Base-by-base conservation (phyloP, 2,888 invertebrate genomes). In the Frankliniella intonsa region DNA sequence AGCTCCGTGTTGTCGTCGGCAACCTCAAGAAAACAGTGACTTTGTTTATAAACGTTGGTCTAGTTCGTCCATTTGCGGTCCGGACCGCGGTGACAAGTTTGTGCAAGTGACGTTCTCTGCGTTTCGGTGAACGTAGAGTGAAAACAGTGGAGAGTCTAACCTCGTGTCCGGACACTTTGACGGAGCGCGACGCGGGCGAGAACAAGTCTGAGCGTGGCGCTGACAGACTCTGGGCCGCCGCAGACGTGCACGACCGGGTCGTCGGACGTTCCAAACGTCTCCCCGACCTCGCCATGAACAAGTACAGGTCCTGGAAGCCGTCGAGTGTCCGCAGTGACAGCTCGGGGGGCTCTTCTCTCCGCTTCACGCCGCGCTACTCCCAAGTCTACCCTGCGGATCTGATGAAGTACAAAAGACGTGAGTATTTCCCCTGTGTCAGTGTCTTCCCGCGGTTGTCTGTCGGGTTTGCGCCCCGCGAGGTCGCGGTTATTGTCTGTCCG, bases 321-420 rank as follows among this genome's bases (percentile, higher is more conserved):
- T 10, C 69, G 25, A 76, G 69, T 25, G 69, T 22, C 69, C 69
- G 69, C 22, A 25, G 22, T 76, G 69, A 76, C 69, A 76, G 69
- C 69, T 76, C 69, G 22, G 69, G 69, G n/a, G 22, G 22, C 22
- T 69, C 69, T n/a, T 11, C 69, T 11, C 69, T 76, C 10, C 69
- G 69, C 25, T 76, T 76, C 69, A 22, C 69, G 12, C 22, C 69
- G 1, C 69, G 69, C 69, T 76, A 25, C 69, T 76, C 69, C 7
- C 69, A 76, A 76, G 69, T 76, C 69, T 76, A 25, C 69, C 69
- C 25, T 22, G 22, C 69, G 11, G 69, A 76, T 22, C 69, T 76
- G 22, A 76, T 76, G 22, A 76, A 76, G 69, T 76, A 76, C 69
- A 76, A 76, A 25, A 22, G 25, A 22, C 12, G 69, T 76, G 25